Evolutionary conservation across 2,888 invertebrate species (phyloP).

Genomic region (Leptodirus hochenwartii): DNA sequence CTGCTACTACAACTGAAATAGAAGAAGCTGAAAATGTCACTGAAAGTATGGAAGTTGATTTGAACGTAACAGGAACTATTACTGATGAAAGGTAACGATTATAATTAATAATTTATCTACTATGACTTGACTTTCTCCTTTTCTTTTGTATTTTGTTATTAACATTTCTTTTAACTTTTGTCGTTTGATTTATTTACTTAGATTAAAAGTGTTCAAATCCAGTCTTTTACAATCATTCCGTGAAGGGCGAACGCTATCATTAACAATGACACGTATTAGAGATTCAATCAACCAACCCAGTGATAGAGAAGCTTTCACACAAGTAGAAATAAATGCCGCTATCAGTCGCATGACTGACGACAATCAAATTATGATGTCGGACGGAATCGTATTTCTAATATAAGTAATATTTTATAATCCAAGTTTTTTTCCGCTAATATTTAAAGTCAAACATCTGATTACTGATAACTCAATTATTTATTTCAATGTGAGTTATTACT

Average conservation of each 20-base stretch:
- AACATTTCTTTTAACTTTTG: background rate
- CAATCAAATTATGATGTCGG: constrained; percentile 84
- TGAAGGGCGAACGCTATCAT: constrained; percentile 55
- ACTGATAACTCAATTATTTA: too few species aligned
- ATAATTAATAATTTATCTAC: too few species aligned
- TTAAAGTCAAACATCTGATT: too few species aligned
- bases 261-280: constrained; percentile 45
- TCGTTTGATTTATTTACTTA: constrained; percentile 18
- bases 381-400: constrained; percentile 68
- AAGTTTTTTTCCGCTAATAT: too few species aligned
- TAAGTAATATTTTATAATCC: constrained; percentile 23
- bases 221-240: constrained; percentile 60
- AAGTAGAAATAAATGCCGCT: constrained; percentile 59
- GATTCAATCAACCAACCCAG: constrained; percentile 45
- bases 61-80: constrained; percentile 9
- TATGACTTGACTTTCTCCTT: too few species aligned
- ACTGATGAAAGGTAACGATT: constrained; percentile 13
- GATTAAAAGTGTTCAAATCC: constrained; percentile 51
- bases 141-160: too few species aligned
- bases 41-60: constrained; percentile 1
- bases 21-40: background rate
- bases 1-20: too few species aligned
- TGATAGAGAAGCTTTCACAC: constrained; percentile 36
- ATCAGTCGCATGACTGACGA: constrained; percentile 69
- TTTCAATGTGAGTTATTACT: too few species aligned